A percentile compares a stretch with the other conserved stretches of the same genome.
These are phyloP conservation scores for Eira barbara DNA, from an alignment of 2,113 vertebrate species.

Conservation along the genomic window DNA sequence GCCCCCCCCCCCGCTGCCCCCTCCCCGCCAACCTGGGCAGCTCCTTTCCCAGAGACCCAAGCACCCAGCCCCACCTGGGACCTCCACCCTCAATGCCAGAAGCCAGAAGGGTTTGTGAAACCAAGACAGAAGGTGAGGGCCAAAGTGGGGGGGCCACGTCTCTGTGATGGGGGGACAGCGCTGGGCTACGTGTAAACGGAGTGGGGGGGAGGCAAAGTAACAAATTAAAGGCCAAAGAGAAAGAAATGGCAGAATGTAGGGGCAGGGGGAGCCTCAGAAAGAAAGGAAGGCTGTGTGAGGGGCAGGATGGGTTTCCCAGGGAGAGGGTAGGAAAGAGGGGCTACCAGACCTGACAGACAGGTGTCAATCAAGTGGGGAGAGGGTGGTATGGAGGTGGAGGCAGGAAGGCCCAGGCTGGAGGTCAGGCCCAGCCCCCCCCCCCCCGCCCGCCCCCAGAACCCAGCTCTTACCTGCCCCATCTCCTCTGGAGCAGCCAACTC, in stretches of 20 bases:
- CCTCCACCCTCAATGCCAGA: not conserved
- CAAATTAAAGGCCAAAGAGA: conserved; percentile 6
- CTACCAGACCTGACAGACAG: not conserved
- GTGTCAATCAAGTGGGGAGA: not conserved
- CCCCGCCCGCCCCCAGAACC: not conserved
- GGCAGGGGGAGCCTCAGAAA: not conserved
- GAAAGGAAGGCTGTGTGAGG: not conserved
- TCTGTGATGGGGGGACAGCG: not conserved
- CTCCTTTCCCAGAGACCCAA: not conserved
- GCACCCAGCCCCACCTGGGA: not conserved
- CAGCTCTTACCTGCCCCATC: conserved; percentile 70
- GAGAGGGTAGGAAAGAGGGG: not conserved
- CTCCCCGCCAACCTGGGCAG: not conserved
- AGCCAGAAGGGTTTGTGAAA: not conserved
- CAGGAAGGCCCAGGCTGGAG: not conserved
- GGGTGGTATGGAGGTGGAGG: not conserved
- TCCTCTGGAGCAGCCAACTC: conserved; percentile 70
- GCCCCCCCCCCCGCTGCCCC: conserved; percentile 1
- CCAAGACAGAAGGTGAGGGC: not conserved
- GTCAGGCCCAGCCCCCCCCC: not conserved
- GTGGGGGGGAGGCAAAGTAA: not conserved
- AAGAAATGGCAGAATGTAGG: not conserved
- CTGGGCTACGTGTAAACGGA: not conserved
- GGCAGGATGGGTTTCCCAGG: not conserved
- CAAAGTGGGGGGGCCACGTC: not conserved